Evolutionary conservation across 92 coral and sea anemone species (phyloP).

Genomic region (Muricea muricata): DNA sequence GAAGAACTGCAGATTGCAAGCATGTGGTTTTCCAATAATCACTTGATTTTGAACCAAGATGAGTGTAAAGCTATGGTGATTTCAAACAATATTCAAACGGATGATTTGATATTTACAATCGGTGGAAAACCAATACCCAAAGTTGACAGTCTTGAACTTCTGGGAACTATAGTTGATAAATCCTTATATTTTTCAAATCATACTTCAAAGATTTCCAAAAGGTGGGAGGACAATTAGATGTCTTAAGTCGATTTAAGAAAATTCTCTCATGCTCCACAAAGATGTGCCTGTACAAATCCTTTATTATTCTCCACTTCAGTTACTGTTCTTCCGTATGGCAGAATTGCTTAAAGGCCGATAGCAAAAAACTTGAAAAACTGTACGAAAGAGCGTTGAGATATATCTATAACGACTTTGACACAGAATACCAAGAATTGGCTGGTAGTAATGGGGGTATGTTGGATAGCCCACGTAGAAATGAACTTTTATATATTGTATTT

Average conservation of each 20-base stretch:
- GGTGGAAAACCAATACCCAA: constrained; percentile 42
- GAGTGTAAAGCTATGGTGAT: too few relatives aligned
- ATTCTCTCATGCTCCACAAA: constrained; percentile 59
- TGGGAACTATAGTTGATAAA: constrained; percentile 52
- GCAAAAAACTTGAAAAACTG: constrained; percentile 58
- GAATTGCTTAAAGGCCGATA: constrained; percentile 55
- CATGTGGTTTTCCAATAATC: constrained; percentile 67
- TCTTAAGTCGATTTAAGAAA: constrained; percentile 61
- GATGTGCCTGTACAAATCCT: constrained; percentile 58
- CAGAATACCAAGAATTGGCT: constrained; percentile 46
- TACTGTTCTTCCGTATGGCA: constrained; percentile 66
- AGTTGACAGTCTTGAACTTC: constrained; percentile 26
- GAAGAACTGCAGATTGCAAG: too few relatives aligned
- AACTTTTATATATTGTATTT: too few relatives aligned
- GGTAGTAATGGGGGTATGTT: constrained; percentile 34
- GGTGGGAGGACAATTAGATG: constrained; percentile 65
- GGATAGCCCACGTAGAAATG: too few relatives aligned
- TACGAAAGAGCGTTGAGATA: constrained; percentile 62
- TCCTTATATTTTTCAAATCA: too few relatives aligned
- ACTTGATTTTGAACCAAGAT: constrained; percentile 64
- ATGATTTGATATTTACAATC: constrained; percentile 49
- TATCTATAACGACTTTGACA: constrained; percentile 54
- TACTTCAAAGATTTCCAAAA: constrained; percentile 66
- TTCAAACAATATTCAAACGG: constrained; percentile 58
- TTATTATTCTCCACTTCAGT: constrained; percentile 61